Evolutionary conservation across 2,113 vertebrate species (phyloP).

Genomic region (Ciconia boyciana): DNA sequence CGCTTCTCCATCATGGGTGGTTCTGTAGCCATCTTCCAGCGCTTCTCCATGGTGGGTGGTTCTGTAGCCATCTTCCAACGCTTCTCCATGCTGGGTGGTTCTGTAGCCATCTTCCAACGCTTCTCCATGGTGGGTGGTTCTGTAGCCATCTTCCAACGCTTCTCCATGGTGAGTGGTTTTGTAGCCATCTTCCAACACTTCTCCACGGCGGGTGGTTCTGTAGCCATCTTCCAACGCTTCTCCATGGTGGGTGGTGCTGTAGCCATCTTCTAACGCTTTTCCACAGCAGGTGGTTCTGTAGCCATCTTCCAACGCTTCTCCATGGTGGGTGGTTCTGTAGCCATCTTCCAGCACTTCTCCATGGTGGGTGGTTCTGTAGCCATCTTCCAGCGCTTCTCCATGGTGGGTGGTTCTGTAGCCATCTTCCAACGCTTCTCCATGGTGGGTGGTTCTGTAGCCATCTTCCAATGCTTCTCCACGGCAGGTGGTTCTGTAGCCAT

Average conservation of each 20-base stretch:
- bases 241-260: not conserved
- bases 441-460: not conserved
- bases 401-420: not conserved
- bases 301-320: no score
- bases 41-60: no score
- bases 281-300: accelerated
- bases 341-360: no score
- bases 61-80: no score
- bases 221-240: not conserved
- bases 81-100: no score
- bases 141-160: not conserved
- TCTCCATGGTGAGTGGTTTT: not conserved
- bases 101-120: no score
- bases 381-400: not conserved
- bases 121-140: no score
- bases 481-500: not conserved
- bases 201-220: accelerated
- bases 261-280: no score
- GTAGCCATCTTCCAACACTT: not conserved
- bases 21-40: no score
- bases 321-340: no score
- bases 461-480: not conserved
- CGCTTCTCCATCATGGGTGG: no score
- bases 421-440: not conserved
- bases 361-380: not conserved